Base-by-base conservation (phyloP, 2,888 invertebrate species). In the Sussaba pulchella region DNA sequence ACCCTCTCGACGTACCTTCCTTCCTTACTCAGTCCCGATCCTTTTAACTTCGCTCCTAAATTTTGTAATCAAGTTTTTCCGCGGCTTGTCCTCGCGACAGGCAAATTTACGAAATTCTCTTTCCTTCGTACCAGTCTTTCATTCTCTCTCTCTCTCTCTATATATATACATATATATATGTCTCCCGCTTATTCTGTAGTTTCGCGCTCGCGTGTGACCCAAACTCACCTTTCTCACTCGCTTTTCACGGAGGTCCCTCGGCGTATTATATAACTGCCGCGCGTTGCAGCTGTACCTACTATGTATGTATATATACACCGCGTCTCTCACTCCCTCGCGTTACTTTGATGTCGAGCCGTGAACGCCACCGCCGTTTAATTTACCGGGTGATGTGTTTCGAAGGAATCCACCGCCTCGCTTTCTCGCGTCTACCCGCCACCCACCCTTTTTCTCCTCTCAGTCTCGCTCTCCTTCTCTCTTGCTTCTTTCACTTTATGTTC, bases 1-100 rank as follows among this genome's bases (percentile, higher is more conserved):
- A 89, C 31, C 57, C 50, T 45, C 75, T 52, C 41, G 17, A 52
- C 69, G 12, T 43, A 26, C 43, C 43, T 19, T 57, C 41, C 41
- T 66, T n/a, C 61, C 43, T 75, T 19, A 71, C 61, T 69, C 36
- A 26, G 66, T 54, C 64, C 63, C 86, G 87, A 89, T 89, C 88
- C 89, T 88, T 89, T 89, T 87, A 88, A 88, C 89, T 88, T 84
- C 83, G 83, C 87, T 88, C 87, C 88, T 86, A 87, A 90, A 90
- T 89, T 90, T 89, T 88, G 87, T 90, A 91, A 90, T 90, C 89
- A 88, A 89, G 89, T 91, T 90, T 89, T 89, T 90, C 88, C 87
- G 86, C 84, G 21, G 59, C 63, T 21, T 41, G 31, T 57, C 52
- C 61, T 41, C 50, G 81, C 77, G 87, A 67, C 67, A 88, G 86